Conservation (phyloP, 2,888 invertebrate genomes). For the Rhynchonema sp. region DNA sequence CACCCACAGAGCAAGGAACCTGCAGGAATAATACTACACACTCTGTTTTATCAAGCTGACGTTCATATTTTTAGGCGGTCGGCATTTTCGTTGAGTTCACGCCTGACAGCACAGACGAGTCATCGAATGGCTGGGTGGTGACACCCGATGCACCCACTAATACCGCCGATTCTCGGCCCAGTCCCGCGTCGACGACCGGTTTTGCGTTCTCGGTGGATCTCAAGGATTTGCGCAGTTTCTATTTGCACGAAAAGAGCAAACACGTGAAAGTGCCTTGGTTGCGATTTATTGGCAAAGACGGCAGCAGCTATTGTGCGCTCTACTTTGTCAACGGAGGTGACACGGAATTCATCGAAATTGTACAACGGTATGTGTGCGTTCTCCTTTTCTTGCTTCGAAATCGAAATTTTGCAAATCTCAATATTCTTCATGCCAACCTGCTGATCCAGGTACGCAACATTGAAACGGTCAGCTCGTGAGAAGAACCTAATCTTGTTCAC, state of each 20-base stretch:
- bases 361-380: slow-evolving; percentile 31
- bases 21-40: neutral
- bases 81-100: slow-evolving; percentile 25
- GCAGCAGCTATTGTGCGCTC: slow-evolving; percentile 54
- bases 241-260: slow-evolving; percentile 10
- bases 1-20: neutral
- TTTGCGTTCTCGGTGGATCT: slow-evolving; percentile 19
- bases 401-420: no score
- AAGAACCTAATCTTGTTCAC: slow-evolving; percentile 51
- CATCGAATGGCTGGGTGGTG: slow-evolving; percentile 4
- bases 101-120: slow-evolving; percentile 13
- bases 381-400: neutral
- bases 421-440: no score
- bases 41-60: neutral
- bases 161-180: neutral
- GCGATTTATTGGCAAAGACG: slow-evolving; percentile 47
- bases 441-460: slow-evolving; percentile 13
- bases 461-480: slow-evolving; percentile 45
- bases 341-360: slow-evolving; percentile 44
- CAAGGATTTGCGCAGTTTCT: slow-evolving; percentile 21
- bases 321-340: slow-evolving; percentile 72
- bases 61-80: slow-evolving; percentile 10
- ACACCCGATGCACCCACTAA: neutral
- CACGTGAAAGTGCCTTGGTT: neutral
- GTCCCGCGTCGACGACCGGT: slow-evolving; percentile 1